Evolutionary conservation across 2,888 invertebrate genomes (phyloP).

Genomic region (Unio pictorum): DNA sequence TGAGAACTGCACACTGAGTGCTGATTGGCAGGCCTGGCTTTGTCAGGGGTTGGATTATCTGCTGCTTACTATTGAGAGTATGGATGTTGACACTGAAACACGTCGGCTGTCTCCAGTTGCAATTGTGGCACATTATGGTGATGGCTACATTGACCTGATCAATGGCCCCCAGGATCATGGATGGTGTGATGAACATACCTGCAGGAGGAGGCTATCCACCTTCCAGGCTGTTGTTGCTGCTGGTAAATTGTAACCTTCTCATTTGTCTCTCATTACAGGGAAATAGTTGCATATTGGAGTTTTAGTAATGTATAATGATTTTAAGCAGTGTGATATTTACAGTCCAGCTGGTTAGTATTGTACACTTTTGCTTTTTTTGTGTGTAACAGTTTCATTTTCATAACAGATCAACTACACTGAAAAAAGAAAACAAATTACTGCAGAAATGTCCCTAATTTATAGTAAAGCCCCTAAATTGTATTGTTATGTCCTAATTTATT

Average conservation of each 20-base stretch:
- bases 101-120: slow-evolving; percentile 65
- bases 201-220: slow-evolving; percentile 63
- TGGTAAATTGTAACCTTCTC: slow-evolving; percentile 34
- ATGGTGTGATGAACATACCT: slow-evolving; percentile 68
- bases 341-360: too few relatives aligned
- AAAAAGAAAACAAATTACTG: too few relatives aligned
- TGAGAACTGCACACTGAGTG: slow-evolving; percentile 36
- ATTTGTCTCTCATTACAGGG: too few relatives aligned
- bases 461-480: too few relatives aligned
- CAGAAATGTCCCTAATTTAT: too few relatives aligned
- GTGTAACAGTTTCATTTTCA: too few relatives aligned
- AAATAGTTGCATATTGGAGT: too few relatives aligned
- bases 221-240: slow-evolving; percentile 62
- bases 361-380: too few relatives aligned
- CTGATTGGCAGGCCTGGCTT: slow-evolving; percentile 56
- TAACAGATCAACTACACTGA: too few relatives aligned
- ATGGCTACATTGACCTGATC: slow-evolving; percentile 65
- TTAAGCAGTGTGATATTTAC: too few relatives aligned
- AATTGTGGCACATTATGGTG: slow-evolving; percentile 27
- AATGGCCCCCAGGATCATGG: slow-evolving; percentile 70
- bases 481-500: too few relatives aligned
- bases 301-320: too few relatives aligned
- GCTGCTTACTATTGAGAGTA: slow-evolving; percentile 63
- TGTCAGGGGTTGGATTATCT: slow-evolving; percentile 54
- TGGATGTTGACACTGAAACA: slow-evolving; percentile 67